Evolutionary conservation across 2,888 invertebrate genomes (phyloP).

Genomic region (Oxytorus armatus): DNA sequence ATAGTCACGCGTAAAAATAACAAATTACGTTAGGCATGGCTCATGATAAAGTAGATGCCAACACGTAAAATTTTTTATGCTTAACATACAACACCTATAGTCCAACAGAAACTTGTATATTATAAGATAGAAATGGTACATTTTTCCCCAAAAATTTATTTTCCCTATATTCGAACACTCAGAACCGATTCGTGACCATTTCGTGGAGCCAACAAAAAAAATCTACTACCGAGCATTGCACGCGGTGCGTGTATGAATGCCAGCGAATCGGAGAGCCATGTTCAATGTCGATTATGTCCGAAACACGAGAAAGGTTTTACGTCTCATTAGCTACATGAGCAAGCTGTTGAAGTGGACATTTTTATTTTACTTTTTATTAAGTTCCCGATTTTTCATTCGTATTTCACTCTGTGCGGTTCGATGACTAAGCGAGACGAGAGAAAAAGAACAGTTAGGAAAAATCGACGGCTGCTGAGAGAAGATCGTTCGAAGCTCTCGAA

Average conservation of each 20-base stretch:
- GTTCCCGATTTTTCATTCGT: neutral
- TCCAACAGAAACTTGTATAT: neutral
- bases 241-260: too few species aligned
- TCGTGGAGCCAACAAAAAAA: too few species aligned
- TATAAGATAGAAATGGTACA: neutral
- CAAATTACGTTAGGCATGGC: constrained; percentile 16
- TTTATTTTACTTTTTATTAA: neutral
- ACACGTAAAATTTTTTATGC: too few species aligned
- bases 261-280: too few species aligned
- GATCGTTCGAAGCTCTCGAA: constrained; percentile 21
- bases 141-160: neutral
- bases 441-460: constrained; percentile 12
- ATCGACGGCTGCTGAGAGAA: constrained; percentile 27
- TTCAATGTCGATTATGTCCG: too few species aligned
- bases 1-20: constrained; percentile 40
- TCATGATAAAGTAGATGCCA: constrained; percentile 2
- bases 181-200: too few species aligned
- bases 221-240: too few species aligned
- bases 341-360: too few species aligned
- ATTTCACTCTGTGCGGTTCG: neutral
- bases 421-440: constrained; percentile 1
- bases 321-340: too few species aligned
- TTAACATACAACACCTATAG: too few species aligned
- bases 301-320: neutral
- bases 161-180: too few species aligned